Percentiles rank a stretch among this genome's conserved stretches.
Conservation (phyloP, 2,113 vertebrate genomes). For the Carassius gibelio region DNA sequence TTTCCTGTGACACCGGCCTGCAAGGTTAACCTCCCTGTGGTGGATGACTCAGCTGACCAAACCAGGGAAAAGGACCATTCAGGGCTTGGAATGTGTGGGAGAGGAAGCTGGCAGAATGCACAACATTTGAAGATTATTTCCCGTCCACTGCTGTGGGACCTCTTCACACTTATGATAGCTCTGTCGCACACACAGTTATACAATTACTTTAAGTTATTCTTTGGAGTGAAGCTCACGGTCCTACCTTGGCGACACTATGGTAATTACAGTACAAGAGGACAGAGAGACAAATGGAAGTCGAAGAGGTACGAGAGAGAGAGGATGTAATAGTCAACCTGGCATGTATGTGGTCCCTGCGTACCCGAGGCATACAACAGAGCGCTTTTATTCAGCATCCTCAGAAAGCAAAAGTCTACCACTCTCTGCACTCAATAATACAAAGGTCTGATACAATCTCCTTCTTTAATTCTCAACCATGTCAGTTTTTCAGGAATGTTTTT, state of each 20-base stretch:
- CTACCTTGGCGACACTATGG: slow-evolving; percentile 67
- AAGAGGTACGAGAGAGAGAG: slow-evolving; percentile 41
- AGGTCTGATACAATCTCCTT: slow-evolving; percentile 66
- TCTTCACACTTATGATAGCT: slow-evolving; percentile 29
- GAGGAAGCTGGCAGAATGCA: slow-evolving; percentile 42
- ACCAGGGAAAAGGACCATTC: slow-evolving; percentile 19
- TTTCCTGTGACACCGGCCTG: slow-evolving; percentile 20
- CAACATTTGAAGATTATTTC: slow-evolving; percentile 38
- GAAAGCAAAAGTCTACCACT: slow-evolving; percentile 73
- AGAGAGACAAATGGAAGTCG: slow-evolving; percentile 59
- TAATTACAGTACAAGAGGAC: slow-evolving; percentile 70
- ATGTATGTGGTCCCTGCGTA: slow-evolving; percentile 27
- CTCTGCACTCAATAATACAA: slow-evolving; percentile 71
- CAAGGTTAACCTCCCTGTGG: slow-evolving; percentile 16
- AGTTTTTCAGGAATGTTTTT: slow-evolving; percentile 54
- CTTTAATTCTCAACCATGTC: slow-evolving; percentile 59
- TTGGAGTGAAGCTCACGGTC: slow-evolving; percentile 49
- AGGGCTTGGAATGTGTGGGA: slow-evolving; percentile 25
- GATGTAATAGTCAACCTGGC: slow-evolving; percentile 49
- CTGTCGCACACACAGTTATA: slow-evolving; percentile 38
- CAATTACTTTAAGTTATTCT: slow-evolving; percentile 55
- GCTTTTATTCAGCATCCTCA: slow-evolving; percentile 63
- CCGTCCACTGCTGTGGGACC: slow-evolving; percentile 49
- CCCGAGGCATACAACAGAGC: slow-evolving; percentile 57
- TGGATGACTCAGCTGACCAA: slow-evolving; percentile 33